These are phyloP conservation scores for Notarius lentiginosus DNA, from an alignment of 2,113 vertebrate species.

Conservation along the genomic window DNA sequence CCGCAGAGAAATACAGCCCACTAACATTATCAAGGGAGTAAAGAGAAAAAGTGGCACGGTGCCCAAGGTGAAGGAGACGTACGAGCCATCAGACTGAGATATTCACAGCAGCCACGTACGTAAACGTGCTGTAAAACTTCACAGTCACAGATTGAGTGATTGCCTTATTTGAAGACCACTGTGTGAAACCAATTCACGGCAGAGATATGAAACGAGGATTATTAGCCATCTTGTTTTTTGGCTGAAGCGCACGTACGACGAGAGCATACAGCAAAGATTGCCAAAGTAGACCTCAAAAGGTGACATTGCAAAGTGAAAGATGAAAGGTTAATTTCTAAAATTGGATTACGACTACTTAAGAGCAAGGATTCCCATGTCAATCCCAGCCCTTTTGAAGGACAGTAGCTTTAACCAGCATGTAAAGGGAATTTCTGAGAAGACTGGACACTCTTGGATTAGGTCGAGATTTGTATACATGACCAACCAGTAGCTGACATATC, in stretches of 20 bases:
- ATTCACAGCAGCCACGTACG: background rate
- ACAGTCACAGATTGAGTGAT: slow-evolving; percentile 28
- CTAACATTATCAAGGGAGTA: slow-evolving; percentile 10
- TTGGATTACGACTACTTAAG: slow-evolving; percentile 72
- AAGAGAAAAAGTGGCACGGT: slow-evolving; percentile 13
- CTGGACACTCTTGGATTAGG: too few species aligned
- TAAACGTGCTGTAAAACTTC: slow-evolving; percentile 16
- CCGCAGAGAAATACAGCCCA: slow-evolving; percentile 14
- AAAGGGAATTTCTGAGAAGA: background rate
- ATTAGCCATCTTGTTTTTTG: slow-evolving; percentile 22
- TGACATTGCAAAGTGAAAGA: slow-evolving; percentile 73
- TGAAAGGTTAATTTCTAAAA: slow-evolving; percentile 75
- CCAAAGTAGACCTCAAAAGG: slow-evolving; percentile 67
- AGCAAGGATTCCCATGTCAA: slow-evolving; percentile 69
- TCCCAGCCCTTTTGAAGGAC: slow-evolving; percentile 55
- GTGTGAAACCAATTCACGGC: slow-evolving; percentile 32
- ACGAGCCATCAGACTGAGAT: background rate
- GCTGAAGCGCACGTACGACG: slow-evolving; percentile 12
- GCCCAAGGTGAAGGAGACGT: slow-evolving; percentile 20
- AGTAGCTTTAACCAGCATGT: slow-evolving; percentile 39
- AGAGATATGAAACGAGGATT: slow-evolving; percentile 38
- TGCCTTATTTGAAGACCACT: slow-evolving; percentile 28
- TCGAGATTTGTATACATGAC: background rate
- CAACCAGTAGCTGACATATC: background rate
- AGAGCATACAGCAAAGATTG: slow-evolving; percentile 48